Conservation (phyloP, 2,888 invertebrate genomes). For the Pilophorus perplexus region DNA sequence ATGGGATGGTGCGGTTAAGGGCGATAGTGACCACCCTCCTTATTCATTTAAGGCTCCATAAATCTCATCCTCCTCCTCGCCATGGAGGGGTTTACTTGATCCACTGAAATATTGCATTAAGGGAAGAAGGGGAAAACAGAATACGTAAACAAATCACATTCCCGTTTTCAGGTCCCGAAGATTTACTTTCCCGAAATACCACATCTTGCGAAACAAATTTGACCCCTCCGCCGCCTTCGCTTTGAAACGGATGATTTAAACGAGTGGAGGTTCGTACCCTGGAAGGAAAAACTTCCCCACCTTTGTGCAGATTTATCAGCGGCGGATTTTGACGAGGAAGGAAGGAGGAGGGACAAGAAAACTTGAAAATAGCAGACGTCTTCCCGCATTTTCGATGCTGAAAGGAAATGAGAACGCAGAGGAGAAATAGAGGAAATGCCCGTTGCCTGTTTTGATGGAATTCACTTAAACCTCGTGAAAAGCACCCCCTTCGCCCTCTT, state of each 20-base stretch:
- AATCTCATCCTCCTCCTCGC: slow-evolving; percentile 1
- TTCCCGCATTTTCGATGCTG: slow-evolving; percentile 12
- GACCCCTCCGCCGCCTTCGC: too few species aligned
- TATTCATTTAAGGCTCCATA: slow-evolving; percentile 29
- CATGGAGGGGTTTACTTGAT: too few species aligned
- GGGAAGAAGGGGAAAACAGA: slow-evolving; percentile 1
- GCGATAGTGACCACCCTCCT: slow-evolving; percentile 20
- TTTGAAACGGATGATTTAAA: slow-evolving; percentile 23
- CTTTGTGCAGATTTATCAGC: slow-evolving; percentile 19
- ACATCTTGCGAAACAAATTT: slow-evolving; percentile 9
- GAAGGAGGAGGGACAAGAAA: neutral
- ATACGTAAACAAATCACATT: slow-evolving; percentile 34
- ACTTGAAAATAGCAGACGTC: slow-evolving; percentile 5
- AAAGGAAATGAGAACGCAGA: slow-evolving; percentile 20
- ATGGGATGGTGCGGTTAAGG: too few species aligned
- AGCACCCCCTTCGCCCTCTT: too few species aligned
- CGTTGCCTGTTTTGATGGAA: neutral
- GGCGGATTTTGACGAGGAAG: too few species aligned
- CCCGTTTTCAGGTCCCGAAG: neutral
- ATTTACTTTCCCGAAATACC: neutral
- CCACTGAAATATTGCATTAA: slow-evolving; percentile 31
- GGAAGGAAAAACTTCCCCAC: neutral
- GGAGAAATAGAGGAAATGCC: neutral
- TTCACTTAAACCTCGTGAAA: slow-evolving; percentile 1
- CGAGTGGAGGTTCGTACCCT: too few species aligned